Evolutionary conservation across 2,888 invertebrate genomes (phyloP).

Genomic region (Drosophila atripex): DNA sequence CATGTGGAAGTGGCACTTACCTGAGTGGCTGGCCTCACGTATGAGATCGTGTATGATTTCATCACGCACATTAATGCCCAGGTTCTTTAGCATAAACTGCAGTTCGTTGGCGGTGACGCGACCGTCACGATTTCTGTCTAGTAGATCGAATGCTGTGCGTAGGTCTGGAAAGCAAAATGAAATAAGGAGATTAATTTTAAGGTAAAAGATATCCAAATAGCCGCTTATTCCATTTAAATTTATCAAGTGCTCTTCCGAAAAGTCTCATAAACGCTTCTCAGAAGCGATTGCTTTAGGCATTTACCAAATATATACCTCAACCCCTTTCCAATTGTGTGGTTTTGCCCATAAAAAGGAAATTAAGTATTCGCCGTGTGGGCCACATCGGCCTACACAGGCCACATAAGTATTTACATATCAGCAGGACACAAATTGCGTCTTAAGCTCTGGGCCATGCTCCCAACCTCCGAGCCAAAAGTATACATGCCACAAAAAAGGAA

Average conservation of each 20-base stretch:
- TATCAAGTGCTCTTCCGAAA: neutral
- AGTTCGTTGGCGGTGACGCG: constrained; percentile 90
- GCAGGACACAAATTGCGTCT: constrained; percentile 46
- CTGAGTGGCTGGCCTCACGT: constrained; percentile 89
- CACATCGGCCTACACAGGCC: constrained; percentile 1
- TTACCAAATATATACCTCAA: neutral
- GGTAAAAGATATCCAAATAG: too few relatives aligned
- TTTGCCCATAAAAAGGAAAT: constrained; percentile 14
- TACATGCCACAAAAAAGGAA: constrained; percentile 18
- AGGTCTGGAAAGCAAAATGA: constrained; percentile 86
- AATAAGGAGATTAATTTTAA: neutral
- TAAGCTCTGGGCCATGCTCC: constrained; percentile 31
- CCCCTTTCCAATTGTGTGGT: constrained; percentile 2
- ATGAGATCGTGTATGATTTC: constrained; percentile 90
- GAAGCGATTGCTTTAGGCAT: neutral
- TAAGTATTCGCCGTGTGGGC: constrained; percentile 32
- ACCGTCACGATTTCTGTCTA: constrained; percentile 92
- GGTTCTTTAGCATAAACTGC: constrained; percentile 91
- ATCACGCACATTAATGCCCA: constrained; percentile 90
- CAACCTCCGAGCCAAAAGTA: neutral
- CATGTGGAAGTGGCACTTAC: constrained; percentile 83
- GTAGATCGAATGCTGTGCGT: constrained; percentile 90
- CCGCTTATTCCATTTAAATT: too few relatives aligned
- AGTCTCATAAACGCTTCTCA: neutral
- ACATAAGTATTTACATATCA: constrained; percentile 30